Conservation (phyloP, 2,888 invertebrate genomes). For the Caenorhabditis sp. region DNA sequence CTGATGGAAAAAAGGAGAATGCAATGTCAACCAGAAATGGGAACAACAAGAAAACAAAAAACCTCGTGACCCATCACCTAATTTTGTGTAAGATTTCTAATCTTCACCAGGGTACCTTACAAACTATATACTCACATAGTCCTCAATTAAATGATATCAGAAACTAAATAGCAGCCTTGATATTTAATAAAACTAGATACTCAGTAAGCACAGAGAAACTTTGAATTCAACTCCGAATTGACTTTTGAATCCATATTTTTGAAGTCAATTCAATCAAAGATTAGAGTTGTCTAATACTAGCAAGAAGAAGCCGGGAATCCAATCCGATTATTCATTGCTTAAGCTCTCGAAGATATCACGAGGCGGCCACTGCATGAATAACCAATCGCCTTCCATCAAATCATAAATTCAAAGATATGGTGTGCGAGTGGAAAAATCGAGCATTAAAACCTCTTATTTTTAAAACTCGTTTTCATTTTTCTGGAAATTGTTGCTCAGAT, state of each 20-base stretch:
- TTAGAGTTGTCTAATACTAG: background rate
- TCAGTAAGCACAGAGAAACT: background rate
- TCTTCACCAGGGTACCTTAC: background rate
- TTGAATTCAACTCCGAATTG: background rate
- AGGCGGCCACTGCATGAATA: slow-evolving; percentile 48
- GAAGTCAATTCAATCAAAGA: slow-evolving; percentile 21
- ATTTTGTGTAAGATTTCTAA: slow-evolving; percentile 5
- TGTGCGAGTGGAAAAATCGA: background rate
- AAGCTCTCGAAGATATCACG: slow-evolving; percentile 42
- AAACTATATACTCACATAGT: slow-evolving; percentile 12
- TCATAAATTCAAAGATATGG: slow-evolving; percentile 51
- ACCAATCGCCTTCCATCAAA: slow-evolving; percentile 38
- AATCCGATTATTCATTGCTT: slow-evolving; percentile 37
- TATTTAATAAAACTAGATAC: background rate
- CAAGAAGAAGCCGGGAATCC: slow-evolving; percentile 40
- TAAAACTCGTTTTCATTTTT: background rate
- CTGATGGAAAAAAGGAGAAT: background rate
- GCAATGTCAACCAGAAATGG: background rate
- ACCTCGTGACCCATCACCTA: slow-evolving; percentile 9
- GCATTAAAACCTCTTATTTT: background rate
- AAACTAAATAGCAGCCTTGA: background rate
- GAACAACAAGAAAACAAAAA: slow-evolving; percentile 28
- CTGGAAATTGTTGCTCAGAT: slow-evolving; percentile 18
- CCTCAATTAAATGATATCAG: slow-evolving; percentile 24
- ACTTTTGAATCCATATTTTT: background rate